phyloP scores from a whole-genome alignment of 2,113 vertebrate species.

The Macquaria australasica region DNA sequence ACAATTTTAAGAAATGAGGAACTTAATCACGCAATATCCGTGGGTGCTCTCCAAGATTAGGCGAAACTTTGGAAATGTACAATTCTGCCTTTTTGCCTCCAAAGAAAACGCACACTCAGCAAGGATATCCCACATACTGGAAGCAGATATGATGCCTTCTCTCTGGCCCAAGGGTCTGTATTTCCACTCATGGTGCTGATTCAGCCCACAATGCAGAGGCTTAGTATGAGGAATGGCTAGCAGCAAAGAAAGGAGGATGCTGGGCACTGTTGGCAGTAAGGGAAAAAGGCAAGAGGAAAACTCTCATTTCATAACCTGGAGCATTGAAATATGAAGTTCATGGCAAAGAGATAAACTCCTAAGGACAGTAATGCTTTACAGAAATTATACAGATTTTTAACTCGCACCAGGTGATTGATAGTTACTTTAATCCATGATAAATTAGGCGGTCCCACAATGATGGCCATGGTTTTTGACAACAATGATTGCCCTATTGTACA shows the following conservation, averaged over 20 bases:
- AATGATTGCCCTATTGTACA: background rate
- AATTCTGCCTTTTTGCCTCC: constrained; percentile 18
- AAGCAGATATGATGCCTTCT: constrained; percentile 23
- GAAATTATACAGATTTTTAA: background rate
- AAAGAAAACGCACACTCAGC: constrained; percentile 28
- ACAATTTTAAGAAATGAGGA: background rate
- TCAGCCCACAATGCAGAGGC: constrained; percentile 34
- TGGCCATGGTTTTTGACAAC: background rate
- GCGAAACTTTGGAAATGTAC: constrained; percentile 19
- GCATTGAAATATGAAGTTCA: background rate
- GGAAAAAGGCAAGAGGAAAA: background rate
- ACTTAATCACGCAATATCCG: background rate
- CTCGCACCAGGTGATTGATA: background rate
- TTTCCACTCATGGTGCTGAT: constrained; percentile 47
- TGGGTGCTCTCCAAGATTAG: background rate
- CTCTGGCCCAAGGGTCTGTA: constrained; percentile 30
- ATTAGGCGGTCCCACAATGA: background rate
- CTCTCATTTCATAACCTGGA: background rate
- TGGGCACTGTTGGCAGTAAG: background rate
- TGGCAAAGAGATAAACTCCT: background rate
- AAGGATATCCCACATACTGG: constrained; percentile 8
- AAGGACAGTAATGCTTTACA: background rate
- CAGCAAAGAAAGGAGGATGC: background rate
- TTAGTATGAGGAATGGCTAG: constrained; percentile 14
- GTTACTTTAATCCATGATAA: background rate